phyloP scores from a whole-genome alignment of 2,888 invertebrate genomes.

The Caradrina kadenii region DNA sequence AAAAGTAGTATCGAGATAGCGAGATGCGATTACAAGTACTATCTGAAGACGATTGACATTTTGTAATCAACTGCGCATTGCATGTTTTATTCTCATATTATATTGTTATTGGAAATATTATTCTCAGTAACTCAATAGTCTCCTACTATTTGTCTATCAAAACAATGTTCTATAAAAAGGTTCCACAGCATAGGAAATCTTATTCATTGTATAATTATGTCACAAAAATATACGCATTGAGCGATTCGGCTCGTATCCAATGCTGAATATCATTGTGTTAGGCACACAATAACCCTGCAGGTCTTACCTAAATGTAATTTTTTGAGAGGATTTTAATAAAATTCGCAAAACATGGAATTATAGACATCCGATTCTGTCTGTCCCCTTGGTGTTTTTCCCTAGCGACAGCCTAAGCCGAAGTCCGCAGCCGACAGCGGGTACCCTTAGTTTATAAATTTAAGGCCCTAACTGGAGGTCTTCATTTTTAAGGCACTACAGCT shows the following conservation, averaged over 20 bases:
- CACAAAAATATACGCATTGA: background rate
- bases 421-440: too few species aligned
- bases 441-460: too few species aligned
- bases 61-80: slow-evolving; percentile 41
- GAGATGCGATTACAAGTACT: slow-evolving; percentile 52
- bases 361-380: too few species aligned
- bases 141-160: background rate
- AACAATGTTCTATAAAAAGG: slow-evolving; percentile 19
- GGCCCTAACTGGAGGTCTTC: too few species aligned
- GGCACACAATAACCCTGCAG: background rate
- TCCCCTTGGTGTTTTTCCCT: too few species aligned
- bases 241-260: background rate
- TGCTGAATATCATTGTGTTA: background rate
- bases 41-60: slow-evolving; percentile 46
- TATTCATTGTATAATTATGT: background rate
- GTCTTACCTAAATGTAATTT: background rate
- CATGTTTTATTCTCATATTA: slow-evolving; percentile 4
- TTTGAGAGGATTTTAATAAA: background rate
- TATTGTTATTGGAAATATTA: background rate
- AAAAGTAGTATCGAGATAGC: slow-evolving; percentile 33
- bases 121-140: background rate
- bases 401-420: too few species aligned
- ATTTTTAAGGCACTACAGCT: too few species aligned
- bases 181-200: background rate
- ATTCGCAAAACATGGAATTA: background rate